Conservation (phyloP, 2,797 vertebrate genomes). For the Poecilia velifera region DNA sequence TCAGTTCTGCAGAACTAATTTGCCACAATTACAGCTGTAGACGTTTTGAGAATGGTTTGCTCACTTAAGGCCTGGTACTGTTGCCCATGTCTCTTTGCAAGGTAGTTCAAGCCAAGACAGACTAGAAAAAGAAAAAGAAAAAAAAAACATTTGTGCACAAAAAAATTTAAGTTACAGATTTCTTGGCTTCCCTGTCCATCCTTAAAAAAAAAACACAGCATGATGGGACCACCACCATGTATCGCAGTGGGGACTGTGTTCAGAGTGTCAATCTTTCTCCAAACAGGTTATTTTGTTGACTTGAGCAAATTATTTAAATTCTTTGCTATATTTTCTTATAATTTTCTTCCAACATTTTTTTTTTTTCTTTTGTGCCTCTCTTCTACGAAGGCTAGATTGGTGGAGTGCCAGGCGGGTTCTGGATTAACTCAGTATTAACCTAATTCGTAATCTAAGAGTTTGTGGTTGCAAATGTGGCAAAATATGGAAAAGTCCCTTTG, state of each 20-base stretch:
- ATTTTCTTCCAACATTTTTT: not conserved
- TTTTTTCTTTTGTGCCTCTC: not conserved
- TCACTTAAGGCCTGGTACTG: not conserved
- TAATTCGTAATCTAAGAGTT: not conserved
- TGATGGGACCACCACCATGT: not conserved
- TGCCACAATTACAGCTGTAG: not conserved
- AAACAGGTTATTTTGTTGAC: not conserved
- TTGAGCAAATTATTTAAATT: not conserved
- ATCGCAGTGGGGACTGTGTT: not conserved
- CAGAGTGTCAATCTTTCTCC: not conserved
- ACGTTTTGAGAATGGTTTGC: not conserved
- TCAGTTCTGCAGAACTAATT: not conserved
- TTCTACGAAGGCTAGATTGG: not conserved
- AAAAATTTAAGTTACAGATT: not conserved
- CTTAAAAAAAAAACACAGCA: not conserved
- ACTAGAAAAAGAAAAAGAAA: not conserved
- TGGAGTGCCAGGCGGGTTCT: not conserved
- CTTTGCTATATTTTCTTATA: not conserved
- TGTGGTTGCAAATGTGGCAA: not conserved
- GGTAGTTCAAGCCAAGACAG: not conserved
- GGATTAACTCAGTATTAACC: not conserved
- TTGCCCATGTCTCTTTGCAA: not conserved
- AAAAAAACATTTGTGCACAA: not conserved
- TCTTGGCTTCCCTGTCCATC: not conserved
- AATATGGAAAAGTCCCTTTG: not conserved